These are phyloP conservation scores for Jaculus jaculus DNA, from an alignment of 2,113 vertebrate genomes.

Conservation along the genomic window DNA sequence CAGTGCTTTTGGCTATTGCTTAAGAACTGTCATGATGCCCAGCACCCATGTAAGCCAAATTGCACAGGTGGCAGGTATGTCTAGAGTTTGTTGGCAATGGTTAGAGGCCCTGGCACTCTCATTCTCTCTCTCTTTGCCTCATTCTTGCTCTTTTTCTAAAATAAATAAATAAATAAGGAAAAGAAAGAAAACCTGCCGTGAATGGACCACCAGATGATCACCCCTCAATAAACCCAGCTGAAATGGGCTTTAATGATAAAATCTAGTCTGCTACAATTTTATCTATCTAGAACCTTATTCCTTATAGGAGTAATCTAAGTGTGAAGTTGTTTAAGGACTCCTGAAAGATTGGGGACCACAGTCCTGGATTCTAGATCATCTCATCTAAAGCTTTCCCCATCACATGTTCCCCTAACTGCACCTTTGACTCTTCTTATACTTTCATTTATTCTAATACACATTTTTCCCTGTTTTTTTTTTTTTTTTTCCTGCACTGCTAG, in stretches of 20 bases:
- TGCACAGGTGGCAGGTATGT: no score
- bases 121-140: no score
- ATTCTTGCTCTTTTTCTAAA: no score
- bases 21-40: no score
- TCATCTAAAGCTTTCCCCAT: background rate
- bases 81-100: no score
- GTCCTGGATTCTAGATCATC: background rate
- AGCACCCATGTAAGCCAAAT: no score
- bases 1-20: background rate
- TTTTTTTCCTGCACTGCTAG: background rate
- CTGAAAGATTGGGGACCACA: background rate
- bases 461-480: no score
- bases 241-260: conserved; percentile 12
- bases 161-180: no score
- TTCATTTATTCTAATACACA: background rate
- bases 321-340: background rate
- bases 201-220: background rate
- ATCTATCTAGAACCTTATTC: background rate
- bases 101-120: no score
- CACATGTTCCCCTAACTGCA: background rate
- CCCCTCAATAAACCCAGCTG: background rate
- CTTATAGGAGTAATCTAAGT: background rate
- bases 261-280: background rate
- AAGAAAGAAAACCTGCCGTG: no score
- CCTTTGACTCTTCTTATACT: background rate